Percentiles rank a stretch among this genome's conserved stretches.
Conservation (phyloP, 2,113 vertebrate genomes). For the Brienomyrus longianalis region DNA sequence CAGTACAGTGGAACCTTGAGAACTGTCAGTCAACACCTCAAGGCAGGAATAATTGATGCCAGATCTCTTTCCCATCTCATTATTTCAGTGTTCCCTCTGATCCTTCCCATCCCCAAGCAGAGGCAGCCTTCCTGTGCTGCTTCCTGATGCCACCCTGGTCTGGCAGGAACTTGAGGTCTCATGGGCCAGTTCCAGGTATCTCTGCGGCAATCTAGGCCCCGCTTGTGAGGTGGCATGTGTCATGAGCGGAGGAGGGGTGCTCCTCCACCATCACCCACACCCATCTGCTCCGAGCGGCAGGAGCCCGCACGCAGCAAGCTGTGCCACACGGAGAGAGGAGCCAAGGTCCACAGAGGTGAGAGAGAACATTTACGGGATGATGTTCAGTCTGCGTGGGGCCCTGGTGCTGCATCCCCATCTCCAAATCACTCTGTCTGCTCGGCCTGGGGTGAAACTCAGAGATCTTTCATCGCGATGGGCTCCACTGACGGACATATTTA, state of each 20-base stretch:
- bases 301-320: background rate
- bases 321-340: background rate
- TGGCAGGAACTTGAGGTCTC: background rate
- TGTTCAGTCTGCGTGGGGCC: background rate
- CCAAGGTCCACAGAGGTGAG: conserved; percentile 6
- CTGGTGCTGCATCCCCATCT: background rate
- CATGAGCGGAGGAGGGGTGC: background rate
- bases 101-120: background rate
- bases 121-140: conserved; percentile 4
- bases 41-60: conserved; percentile 29
- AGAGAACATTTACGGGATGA: background rate
- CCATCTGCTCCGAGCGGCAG: background rate
- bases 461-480: background rate
- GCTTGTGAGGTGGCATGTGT: background rate
- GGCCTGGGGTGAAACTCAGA: background rate
- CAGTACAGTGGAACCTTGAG: conserved; percentile 17
- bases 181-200: background rate
- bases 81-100: conserved; percentile 25
- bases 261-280: background rate
- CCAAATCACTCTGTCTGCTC: background rate
- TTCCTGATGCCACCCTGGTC: background rate
- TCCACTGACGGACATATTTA: background rate
- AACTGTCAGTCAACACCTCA: conserved; percentile 26
- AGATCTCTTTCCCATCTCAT: conserved; percentile 19
- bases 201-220: background rate